Conservation (phyloP, 2,888 invertebrate species). For the Rhogogaster chlorosoma region DNA sequence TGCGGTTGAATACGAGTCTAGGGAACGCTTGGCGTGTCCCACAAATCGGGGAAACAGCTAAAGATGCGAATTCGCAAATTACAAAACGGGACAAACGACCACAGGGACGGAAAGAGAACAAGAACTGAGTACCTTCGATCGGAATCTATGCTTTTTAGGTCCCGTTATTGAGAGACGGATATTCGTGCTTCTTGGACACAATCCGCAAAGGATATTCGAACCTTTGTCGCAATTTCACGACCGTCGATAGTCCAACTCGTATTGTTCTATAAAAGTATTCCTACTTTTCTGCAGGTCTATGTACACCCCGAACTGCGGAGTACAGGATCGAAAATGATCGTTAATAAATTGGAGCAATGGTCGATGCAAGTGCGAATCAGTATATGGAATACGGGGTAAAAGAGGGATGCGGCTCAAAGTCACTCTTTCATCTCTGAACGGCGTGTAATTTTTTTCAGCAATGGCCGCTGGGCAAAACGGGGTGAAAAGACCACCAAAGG, state of each 20-base stretch:
- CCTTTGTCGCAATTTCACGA: background rate
- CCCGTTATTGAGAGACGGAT: background rate
- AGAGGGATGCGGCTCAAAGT: background rate
- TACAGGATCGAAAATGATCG: background rate
- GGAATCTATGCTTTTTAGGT: background rate
- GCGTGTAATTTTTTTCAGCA: background rate
- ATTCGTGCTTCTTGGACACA: background rate
- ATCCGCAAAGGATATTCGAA: background rate
- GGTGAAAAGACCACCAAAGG: constrained; percentile 7
- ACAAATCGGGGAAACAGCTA: constrained; percentile 5
- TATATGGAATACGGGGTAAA: background rate
- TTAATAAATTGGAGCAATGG: background rate
- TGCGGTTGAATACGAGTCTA: constrained; percentile 1
- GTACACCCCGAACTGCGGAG: background rate
- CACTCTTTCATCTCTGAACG: constrained; percentile 40
- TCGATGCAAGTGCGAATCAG: background rate
- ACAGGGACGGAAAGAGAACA: background rate
- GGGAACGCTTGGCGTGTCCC: constrained; percentile 31
- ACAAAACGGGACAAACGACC: constrained; percentile 10
- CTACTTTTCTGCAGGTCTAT: background rate
- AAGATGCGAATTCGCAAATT: constrained; percentile 25
- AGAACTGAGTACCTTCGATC: constrained; percentile 4
- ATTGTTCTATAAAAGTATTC: background rate
- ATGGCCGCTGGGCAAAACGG: constrained; percentile 34
- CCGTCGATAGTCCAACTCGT: background rate